Conservation (phyloP, 2,797 vertebrate genomes). For the Zalophus californianus region DNA sequence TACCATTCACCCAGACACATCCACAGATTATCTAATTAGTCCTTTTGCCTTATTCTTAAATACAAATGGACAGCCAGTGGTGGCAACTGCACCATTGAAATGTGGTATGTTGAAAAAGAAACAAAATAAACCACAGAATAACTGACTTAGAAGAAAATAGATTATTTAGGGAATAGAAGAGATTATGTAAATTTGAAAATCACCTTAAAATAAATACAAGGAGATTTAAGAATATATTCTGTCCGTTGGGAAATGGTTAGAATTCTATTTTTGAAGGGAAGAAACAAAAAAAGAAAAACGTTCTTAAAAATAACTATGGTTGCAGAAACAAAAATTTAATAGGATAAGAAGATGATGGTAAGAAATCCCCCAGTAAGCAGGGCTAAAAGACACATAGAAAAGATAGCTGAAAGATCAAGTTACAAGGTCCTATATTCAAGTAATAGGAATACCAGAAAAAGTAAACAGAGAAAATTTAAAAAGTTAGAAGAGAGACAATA, state of each 20-base stretch:
- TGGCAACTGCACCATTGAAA: background rate
- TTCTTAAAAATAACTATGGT: conserved; percentile 6
- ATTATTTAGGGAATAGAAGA: background rate
- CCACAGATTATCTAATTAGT: background rate
- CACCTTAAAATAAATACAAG: background rate
- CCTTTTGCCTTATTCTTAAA: background rate
- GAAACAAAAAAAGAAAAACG: background rate
- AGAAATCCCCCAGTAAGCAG: background rate
- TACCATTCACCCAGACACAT: background rate
- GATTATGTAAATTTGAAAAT: background rate
- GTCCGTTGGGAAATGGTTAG: background rate
- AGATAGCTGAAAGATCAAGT: background rate
- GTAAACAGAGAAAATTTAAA: background rate
- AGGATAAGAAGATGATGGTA: background rate
- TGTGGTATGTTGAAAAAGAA: background rate
- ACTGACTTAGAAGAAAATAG: background rate
- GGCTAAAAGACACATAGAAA: background rate
- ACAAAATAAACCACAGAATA: background rate
- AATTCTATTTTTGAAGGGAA: background rate
- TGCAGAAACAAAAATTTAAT: background rate
- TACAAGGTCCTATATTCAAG: background rate
- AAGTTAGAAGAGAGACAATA: background rate
- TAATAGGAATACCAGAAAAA: conserved; percentile 3
- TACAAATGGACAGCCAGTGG: background rate
- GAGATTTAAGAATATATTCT: background rate